Percentiles rank a stretch among this genome's conserved stretches.
Conservation (phyloP, 2,888 invertebrate species). For the Pogonocherus hispidulus region DNA sequence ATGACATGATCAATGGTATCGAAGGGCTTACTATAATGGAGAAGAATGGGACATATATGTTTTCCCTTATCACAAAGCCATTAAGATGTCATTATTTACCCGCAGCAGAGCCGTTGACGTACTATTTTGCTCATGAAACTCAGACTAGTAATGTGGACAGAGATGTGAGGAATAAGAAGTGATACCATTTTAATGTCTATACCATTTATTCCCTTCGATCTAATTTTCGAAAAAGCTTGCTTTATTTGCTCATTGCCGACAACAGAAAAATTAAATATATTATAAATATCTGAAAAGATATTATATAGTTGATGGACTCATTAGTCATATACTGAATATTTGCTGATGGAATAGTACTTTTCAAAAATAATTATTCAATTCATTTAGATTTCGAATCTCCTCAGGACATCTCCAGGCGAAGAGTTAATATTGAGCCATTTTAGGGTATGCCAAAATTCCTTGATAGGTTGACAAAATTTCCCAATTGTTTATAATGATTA, state of each 20-base stretch:
- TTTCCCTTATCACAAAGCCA: neutral
- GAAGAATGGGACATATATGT: neutral
- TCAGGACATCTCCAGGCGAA: neutral
- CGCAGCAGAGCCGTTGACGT: constrained; percentile 11
- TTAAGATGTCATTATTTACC: constrained; percentile 13
- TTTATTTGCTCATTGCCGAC: neutral
- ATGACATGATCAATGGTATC: neutral
- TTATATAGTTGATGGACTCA: neutral
- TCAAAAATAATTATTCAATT: neutral
- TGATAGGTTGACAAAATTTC: neutral
- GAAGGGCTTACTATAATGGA: neutral
- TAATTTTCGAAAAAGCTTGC: neutral
- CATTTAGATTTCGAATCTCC: neutral
- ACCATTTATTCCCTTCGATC: constrained; percentile 7
- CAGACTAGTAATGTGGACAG: constrained; percentile 13
- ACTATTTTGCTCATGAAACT: constrained; percentile 6
- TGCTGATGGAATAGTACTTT: neutral
- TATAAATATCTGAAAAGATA: too few relatives aligned
- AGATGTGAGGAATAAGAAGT: neutral
- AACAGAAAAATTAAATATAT: too few relatives aligned
- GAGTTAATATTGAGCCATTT: constrained; percentile 1
- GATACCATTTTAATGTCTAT: constrained; percentile 17
- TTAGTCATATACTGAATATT: neutral
- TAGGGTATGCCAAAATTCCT: neutral
- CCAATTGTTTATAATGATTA: neutral